These are phyloP conservation scores for Oxycera nigricornis DNA, from an alignment of 2,888 invertebrate species.

Conservation along the genomic window DNA sequence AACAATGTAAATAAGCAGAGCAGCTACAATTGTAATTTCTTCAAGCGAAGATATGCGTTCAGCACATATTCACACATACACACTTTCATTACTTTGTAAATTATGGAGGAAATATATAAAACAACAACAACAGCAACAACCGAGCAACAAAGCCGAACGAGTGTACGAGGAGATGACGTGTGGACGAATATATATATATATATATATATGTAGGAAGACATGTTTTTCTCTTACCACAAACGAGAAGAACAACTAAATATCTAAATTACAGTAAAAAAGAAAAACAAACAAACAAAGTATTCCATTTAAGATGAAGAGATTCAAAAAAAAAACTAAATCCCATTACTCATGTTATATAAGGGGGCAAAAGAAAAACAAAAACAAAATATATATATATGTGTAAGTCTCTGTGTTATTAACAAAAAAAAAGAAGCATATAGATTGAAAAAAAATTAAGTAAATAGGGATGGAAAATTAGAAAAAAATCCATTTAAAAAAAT, in stretches of 20 bases:
- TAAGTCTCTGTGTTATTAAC: constrained; percentile 5
- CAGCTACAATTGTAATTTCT: constrained; percentile 25
- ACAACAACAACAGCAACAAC: not conserved
- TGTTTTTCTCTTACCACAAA: not conserved
- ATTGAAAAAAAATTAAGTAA: not conserved
- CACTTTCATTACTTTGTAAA: constrained; percentile 15
- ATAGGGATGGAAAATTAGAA: not conserved
- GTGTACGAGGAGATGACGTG: not conserved
- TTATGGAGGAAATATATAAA: not conserved
- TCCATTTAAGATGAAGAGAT: not conserved
- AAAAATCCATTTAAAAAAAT: not conserved
- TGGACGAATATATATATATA: no score
- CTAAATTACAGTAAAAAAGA: constrained; percentile 13
- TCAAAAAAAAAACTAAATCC: constrained; percentile 7
- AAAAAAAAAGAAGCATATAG: not conserved
- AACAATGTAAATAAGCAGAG: constrained; percentile 77
- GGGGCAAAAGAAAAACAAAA: not conserved
- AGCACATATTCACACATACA: not conserved
- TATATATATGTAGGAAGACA: no score
- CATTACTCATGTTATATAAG: not conserved
- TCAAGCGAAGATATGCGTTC: not conserved
- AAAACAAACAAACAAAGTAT: no score
- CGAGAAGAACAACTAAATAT: not conserved
- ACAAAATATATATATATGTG: no score
- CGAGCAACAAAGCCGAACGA: not conserved